Evolutionary conservation across 2,888 invertebrate genomes (phyloP), one percentile per base, ranked within the genome.

Genomic region (Clepsis dumicolana): DNA sequence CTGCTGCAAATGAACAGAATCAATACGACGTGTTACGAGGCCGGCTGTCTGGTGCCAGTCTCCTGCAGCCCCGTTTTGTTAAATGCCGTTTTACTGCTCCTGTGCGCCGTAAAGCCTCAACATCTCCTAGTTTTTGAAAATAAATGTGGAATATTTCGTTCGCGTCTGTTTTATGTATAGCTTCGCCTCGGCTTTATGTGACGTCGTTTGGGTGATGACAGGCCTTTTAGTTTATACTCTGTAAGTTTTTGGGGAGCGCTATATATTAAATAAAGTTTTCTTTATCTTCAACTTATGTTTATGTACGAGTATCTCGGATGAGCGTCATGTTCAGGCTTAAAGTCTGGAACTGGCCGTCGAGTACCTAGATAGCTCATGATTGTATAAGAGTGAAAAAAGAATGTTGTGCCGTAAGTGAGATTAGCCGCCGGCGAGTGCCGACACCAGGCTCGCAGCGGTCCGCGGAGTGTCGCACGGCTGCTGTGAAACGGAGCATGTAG

Each of bases 401-500:
- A 72, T 70, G 35, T 60, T 70, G 38, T 60, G 24, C 59, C 50
- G 59, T 60, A 73, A 71, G 77, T 83, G 79, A 84, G 85, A 89
- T 88, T 89, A 87, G 86, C 83, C 76, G 79, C 80, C 77, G 79
- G 80, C 72, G 74, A 83, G 83, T 79, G 79, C 77, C 71, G 77
- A 78, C 86, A 85, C 84, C 83, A 85, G 86, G 87, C 82, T 82
- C 77, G 80, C 86, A 87, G 87, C 80, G 81, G 85, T 77, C 71
- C 77, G 77, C 87, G 86, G 81, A 89, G 89, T 87, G 90, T 87
- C 86, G 83, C 84, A 80, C 82, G 80, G 83, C 79, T 82, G 86
- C 86, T 87, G 88, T 88, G 92, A 90, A 91, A 90, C 92, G 89
- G 89, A 91, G 91, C 90, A 93, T 93, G 86, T 93, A 90, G 93